Base-by-base conservation (phyloP, 2,113 vertebrate species). In the Ctenomys sociabilis region DNA sequence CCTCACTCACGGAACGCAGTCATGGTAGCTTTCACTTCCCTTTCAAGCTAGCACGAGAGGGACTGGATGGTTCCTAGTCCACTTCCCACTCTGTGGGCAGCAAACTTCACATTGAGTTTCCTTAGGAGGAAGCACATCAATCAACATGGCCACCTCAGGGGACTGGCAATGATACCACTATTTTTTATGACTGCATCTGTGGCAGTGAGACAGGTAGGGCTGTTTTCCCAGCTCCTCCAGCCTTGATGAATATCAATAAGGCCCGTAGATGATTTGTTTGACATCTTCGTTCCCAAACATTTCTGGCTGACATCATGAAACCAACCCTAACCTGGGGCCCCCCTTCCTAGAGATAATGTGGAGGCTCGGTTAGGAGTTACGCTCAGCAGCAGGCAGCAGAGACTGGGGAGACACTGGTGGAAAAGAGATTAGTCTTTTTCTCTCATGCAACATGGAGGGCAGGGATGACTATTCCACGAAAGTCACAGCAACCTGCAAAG, bases 271-370 rank as follows among this genome's bases (percentile, higher is more conserved):
- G 73, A 73, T 35, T 84, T 21, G 10, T 72, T 77, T 90, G 45
- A 21, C 40, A 32, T 16, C 24, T 45, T 54, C 6, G 43, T 59
- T 14, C 49, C 72, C 43, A 14, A 32, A n/a, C 81, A 37, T 87
- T 88, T 80, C 63, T 85, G 89, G 73, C 19, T 90, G 92, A 68
- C 35, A 35, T 17, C 52, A 24, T 49, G 64, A 91, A 21, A n/a
- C 40, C 26, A 49, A 16, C 5, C 40, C 37, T 82, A 26, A 73
- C 30, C 80, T 24, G 32, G 19, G 64, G 54, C 6, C 2, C 13
- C 5, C 3, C 28, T 93, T 87, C 64, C 52, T 66, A 32, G 37
- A 40, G 32, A 28, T 37, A 73, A 37, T 4, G 8, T n/a, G 59
- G 28, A 57, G 54, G 54, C 35, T 57, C 19, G 45, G 2, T 37